Evolutionary conservation across 2,797 vertebrate genomes (phyloP).

Genomic region (Platyrinchus mystaceus): DNA sequence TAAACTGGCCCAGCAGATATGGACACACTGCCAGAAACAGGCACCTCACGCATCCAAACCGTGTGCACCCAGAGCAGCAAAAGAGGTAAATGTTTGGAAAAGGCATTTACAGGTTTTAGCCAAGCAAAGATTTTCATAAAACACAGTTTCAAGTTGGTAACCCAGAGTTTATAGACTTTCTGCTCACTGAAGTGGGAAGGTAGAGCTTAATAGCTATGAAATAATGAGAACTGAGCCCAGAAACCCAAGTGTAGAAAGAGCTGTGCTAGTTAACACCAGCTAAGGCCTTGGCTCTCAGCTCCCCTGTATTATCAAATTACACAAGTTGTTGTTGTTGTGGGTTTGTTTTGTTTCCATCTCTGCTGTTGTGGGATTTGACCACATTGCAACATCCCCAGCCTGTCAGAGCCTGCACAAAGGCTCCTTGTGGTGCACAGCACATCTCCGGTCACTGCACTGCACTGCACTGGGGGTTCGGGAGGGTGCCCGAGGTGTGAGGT

Average conservation of each 20-base stretch:
- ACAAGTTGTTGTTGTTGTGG: not conserved
- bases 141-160: not conserved
- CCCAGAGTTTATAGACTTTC: not conserved
- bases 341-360: conserved; percentile 4
- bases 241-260: not conserved
- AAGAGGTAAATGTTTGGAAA: not conserved
- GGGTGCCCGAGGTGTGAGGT: rapidly evolving
- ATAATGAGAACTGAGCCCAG: not conserved
- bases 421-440: not conserved
- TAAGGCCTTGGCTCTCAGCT: not conserved
- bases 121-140: not conserved
- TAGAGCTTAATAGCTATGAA: not conserved
- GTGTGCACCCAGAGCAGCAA: not conserved
- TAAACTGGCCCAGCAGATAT: not conserved
- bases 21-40: not conserved
- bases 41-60: not conserved
- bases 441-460: not conserved
- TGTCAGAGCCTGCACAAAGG: not conserved
- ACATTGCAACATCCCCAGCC: not conserved
- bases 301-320: not conserved
- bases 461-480: not conserved
- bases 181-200: not conserved
- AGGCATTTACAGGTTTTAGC: not conserved
- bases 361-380: not conserved
- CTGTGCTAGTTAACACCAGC: not conserved